phyloP scores from a whole-genome alignment of 2,888 invertebrate genomes.

The Anoncus sp. region DNA sequence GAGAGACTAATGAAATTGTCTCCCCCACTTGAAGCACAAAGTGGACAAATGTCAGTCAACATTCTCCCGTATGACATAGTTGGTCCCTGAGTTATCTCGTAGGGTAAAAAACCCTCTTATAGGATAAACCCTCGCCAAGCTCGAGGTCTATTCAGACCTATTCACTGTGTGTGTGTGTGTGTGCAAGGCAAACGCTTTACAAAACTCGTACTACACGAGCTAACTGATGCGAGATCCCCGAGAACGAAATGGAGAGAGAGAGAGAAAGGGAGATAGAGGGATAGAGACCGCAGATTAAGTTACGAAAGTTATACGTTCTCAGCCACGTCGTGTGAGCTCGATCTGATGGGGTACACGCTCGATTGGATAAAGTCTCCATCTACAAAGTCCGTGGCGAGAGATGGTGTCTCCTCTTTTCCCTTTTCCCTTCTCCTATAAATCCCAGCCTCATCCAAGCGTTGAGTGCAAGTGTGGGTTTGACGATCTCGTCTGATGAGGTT shows the following conservation, averaged over 20 bases:
- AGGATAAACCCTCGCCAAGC: conserved; percentile 4
- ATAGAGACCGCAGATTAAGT: too few relatives aligned
- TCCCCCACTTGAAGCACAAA: too few relatives aligned
- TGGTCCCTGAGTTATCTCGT: not conserved
- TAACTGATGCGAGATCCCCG: conserved; percentile 17
- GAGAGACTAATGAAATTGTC: too few relatives aligned
- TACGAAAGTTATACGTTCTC: conserved; percentile 54
- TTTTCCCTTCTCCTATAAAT: conserved; percentile 24
- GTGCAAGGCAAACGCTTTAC: conserved; percentile 19
- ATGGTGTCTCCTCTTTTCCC: conserved; percentile 30
- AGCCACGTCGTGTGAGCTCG: conserved; percentile 43
- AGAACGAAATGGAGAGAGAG: conserved; percentile 30
- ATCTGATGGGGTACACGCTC: conserved; percentile 33
- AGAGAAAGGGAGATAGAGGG: conserved; percentile 13
- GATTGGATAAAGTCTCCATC: conserved; percentile 60
- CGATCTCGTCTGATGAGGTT: conserved; percentile 12
- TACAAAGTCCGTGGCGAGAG: conserved; percentile 13
- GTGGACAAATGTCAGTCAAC: too few relatives aligned
- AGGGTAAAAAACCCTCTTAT: not conserved
- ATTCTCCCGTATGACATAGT: too few relatives aligned
- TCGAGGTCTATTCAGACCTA: conserved; percentile 33
- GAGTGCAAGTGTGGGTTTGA: conserved; percentile 14
- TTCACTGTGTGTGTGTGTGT: too few relatives aligned
- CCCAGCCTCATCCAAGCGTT: conserved; percentile 3
- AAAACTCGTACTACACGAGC: conserved; percentile 16